Evolutionary conservation across 2,113 vertebrate species (phyloP).

Genomic region (Collichthys lucidus): DNA sequence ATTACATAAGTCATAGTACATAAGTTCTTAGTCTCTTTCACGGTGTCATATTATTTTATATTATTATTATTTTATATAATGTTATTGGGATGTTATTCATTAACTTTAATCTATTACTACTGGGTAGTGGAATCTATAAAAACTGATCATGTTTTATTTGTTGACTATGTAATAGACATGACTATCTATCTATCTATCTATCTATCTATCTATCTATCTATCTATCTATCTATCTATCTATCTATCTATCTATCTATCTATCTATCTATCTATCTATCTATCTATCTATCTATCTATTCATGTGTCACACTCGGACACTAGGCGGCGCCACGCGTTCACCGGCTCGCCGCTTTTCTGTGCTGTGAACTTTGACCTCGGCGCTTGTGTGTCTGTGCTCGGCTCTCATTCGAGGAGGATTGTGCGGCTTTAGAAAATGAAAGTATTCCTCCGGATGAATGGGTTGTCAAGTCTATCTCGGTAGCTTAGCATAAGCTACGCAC

Average conservation of each 20-base stretch:
- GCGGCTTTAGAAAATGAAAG: slow-evolving; percentile 40
- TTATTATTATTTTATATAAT: no score
- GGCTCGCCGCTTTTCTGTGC: background rate
- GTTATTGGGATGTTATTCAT: no score
- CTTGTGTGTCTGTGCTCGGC: slow-evolving; percentile 15
- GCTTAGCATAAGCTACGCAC: background rate
- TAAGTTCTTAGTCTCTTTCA: no score
- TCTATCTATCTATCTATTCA: slow-evolving; percentile 1
- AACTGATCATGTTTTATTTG: no score
- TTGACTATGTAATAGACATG: no score
- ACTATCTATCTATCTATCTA: background rate
- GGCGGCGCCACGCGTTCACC: slow-evolving; percentile 38
- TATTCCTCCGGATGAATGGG: background rate
- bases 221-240: slow-evolving; percentile 10
- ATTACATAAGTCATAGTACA: no score
- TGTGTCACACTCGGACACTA: slow-evolving; percentile 27
- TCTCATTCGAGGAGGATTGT: slow-evolving; percentile 33
- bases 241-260: slow-evolving; percentile 5
- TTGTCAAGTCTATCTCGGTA: background rate
- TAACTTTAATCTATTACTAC: no score
- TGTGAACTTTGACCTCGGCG: slow-evolving; percentile 56
- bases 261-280: background rate
- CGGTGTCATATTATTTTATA: no score
- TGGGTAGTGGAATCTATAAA: no score
- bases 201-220: background rate